Evolutionary conservation across 2,888 invertebrate species (phyloP).

Genomic region (Acleris laterana): DNA sequence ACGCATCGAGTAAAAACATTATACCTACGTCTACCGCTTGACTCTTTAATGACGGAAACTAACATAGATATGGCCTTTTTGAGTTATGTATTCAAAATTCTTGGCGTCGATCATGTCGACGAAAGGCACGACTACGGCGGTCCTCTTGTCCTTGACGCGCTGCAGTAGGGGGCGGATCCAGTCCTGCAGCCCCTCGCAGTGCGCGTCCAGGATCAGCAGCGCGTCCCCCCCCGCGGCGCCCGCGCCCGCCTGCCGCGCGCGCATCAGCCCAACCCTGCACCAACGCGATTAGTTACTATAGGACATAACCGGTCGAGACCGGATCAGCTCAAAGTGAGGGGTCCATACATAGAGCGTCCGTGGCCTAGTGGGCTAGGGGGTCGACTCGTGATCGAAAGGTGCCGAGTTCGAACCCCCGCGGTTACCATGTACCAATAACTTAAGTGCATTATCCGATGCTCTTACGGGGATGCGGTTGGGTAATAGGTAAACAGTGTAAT

Average conservation of each 20-base stretch:
- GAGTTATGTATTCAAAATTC: not conserved
- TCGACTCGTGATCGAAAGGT: too few relatives aligned
- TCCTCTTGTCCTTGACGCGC: slow-evolving; percentile 87
- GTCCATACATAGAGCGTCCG: too few relatives aligned
- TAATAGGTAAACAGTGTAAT: too few relatives aligned
- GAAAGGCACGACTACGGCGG: slow-evolving; percentile 2
- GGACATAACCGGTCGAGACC: too few relatives aligned
- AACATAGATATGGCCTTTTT: not conserved
- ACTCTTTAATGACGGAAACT: not conserved
- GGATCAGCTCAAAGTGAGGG: too few relatives aligned
- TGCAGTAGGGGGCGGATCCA: slow-evolving; percentile 96
- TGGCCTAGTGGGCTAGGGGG: too few relatives aligned
- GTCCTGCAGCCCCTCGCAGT: slow-evolving; percentile 90
- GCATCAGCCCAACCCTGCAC: slow-evolving; percentile 57
- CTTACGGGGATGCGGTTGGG: too few relatives aligned
- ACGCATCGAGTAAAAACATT: too few relatives aligned
- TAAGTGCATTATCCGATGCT: too few relatives aligned
- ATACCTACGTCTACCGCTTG: not conserved
- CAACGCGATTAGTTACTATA: too few relatives aligned
- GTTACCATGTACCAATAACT: too few relatives aligned
- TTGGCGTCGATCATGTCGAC: slow-evolving; percentile 4
- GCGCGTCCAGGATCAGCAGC: slow-evolving; percentile 94
- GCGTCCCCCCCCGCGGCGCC: slow-evolving; percentile 88
- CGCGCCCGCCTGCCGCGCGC: slow-evolving; percentile 93
- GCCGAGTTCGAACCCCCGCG: too few relatives aligned